phyloP scores from a whole-genome alignment of 2,888 invertebrate genomes.

The Tetragnatha montana region DNA sequence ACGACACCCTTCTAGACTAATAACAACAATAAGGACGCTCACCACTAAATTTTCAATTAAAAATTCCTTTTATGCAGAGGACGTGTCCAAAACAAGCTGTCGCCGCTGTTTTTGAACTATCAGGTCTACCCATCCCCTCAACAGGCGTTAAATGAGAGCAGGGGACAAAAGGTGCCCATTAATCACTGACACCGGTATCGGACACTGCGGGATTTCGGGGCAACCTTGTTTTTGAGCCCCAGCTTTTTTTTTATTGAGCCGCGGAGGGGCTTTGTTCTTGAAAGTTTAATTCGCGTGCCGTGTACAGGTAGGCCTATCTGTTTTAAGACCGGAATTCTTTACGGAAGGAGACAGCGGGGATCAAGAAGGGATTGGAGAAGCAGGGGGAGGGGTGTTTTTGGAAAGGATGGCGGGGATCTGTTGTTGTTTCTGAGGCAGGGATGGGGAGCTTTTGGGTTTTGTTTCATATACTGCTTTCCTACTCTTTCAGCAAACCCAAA shows the following conservation, averaged over 20 bases:
- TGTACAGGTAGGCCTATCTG: slow-evolving; percentile 25
- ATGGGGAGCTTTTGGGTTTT: too few relatives aligned
- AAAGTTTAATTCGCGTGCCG: slow-evolving; percentile 50
- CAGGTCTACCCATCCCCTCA: slow-evolving; percentile 24
- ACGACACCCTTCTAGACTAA: background rate
- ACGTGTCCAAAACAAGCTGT: background rate
- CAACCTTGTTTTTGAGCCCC: slow-evolving; percentile 19
- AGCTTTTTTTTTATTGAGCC: background rate
- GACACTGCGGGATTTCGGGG: slow-evolving; percentile 50
- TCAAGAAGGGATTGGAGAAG: background rate
- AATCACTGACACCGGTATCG: slow-evolving; percentile 65
- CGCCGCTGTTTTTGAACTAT: slow-evolving; percentile 56
- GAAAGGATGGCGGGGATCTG: background rate
- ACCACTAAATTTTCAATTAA: slow-evolving; percentile 17
- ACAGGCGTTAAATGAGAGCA: slow-evolving; percentile 62
- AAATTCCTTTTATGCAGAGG: background rate
- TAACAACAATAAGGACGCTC: slow-evolving; percentile 8
- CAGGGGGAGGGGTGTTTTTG: background rate
- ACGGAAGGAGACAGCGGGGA: too few relatives aligned
- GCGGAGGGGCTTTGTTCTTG: slow-evolving; percentile 30
- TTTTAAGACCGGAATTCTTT: background rate
- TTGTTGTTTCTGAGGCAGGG: too few relatives aligned
- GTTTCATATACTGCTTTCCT: too few relatives aligned
- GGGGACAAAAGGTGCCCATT: slow-evolving; percentile 63
- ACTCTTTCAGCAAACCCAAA: too few relatives aligned